A percentile compares a stretch with the other conserved stretches of the same genome.
Evolutionary conservation across 1,140 invertebrate genomes (phyloP).

Genomic region (Nautilus pompilius): DNA sequence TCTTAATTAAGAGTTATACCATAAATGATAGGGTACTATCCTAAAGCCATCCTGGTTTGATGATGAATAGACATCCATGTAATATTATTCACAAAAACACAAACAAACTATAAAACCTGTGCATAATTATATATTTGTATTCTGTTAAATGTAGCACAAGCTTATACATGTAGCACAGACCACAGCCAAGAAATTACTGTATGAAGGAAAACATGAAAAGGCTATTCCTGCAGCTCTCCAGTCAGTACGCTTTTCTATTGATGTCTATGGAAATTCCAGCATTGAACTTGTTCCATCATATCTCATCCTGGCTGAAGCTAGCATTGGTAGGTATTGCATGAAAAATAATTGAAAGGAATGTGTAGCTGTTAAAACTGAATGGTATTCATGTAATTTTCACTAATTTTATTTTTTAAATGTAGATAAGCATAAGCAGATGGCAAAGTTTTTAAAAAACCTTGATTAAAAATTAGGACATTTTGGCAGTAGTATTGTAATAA

Average conservation of each 20-base stretch:
- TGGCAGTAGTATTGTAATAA: too few relatives aligned
- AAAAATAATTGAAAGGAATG: too few relatives aligned
- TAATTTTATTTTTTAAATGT: too few relatives aligned
- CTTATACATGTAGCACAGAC: conserved; percentile 53
- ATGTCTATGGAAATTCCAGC: conserved; percentile 52
- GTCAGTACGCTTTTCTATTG: conserved; percentile 52
- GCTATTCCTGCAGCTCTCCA: conserved; percentile 55
- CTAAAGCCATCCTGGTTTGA: too few relatives aligned
- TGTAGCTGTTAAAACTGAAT: too few relatives aligned
- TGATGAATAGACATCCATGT: background rate
- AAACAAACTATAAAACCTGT: background rate
- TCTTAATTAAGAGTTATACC: too few relatives aligned
- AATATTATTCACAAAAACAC: background rate
- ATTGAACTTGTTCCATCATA: conserved; percentile 57
- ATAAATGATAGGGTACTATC: background rate
- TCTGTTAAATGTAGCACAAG: background rate
- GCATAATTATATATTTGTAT: background rate
- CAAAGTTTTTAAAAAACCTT: too few relatives aligned
- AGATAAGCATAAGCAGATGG: too few relatives aligned
- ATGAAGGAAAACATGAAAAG: conserved; percentile 55
- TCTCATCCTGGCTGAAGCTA: conserved; percentile 55
- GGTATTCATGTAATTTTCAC: too few relatives aligned
- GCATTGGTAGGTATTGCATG: conserved; percentile 46
- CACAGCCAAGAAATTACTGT: conserved; percentile 53
- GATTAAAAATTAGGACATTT: too few relatives aligned